Conservation (phyloP, 1,140 invertebrate genomes). For the Drosophila grimshawi region DNA sequence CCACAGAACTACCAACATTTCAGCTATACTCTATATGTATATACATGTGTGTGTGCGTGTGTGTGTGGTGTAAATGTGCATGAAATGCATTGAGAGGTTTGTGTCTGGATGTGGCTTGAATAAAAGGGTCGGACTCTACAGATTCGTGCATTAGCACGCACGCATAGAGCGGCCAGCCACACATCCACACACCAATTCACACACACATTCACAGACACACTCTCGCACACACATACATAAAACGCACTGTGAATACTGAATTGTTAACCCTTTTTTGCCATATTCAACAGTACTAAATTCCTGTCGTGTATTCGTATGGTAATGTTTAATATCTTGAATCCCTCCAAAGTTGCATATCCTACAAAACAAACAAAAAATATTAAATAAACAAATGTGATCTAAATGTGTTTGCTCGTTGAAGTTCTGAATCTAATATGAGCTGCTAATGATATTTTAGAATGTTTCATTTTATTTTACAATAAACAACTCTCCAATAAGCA, state of each 20-base stretch:
- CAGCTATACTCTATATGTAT: slow-evolving; percentile 19
- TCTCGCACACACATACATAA: slow-evolving; percentile 36
- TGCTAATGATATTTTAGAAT: no score
- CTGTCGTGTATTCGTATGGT: slow-evolving; percentile 20
- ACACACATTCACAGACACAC: slow-evolving; percentile 5
- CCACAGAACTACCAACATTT: slow-evolving; percentile 33
- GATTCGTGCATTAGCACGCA: slow-evolving; percentile 81
- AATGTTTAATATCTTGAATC: slow-evolving; percentile 1
- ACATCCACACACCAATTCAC: slow-evolving; percentile 5
- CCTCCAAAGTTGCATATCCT: background rate
- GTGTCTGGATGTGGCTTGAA: slow-evolving; percentile 30
- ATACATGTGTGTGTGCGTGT: background rate
- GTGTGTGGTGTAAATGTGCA: slow-evolving; percentile 56
- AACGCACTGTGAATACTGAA: slow-evolving; percentile 70
- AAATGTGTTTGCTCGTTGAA: background rate
- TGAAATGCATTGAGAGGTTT: slow-evolving; percentile 61
- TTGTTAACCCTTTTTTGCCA: slow-evolving; percentile 31
- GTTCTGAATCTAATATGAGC: background rate
- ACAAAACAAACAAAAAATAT: background rate
- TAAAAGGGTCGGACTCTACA: slow-evolving; percentile 50
- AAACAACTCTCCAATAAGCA: no score
- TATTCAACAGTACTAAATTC: slow-evolving; percentile 33
- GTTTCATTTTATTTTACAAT: no score
- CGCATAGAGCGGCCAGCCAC: slow-evolving; percentile 47
- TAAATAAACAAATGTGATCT: background rate